Evolutionary conservation across 2,113 vertebrate genomes (phyloP), one percentile per base, ranked within the genome.

Genomic region (Melanerpes formicivorus): DNA sequence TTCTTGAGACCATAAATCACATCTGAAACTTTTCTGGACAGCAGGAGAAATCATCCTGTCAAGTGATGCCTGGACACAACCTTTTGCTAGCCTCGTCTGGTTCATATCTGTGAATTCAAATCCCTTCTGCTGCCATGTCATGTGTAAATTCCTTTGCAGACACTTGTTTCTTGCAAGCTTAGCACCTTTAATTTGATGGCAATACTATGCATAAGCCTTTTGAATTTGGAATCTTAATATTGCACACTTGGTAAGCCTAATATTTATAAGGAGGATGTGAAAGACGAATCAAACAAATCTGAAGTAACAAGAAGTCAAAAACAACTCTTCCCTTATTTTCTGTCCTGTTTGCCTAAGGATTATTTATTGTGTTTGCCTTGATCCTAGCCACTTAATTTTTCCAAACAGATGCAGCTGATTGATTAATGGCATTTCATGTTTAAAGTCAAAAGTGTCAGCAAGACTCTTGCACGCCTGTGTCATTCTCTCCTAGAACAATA

Each of bases 401-500:
- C 96, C 97, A 96, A 98, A 98, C 97, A 98, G 98, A 98, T 98
- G 97, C 97, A 96, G 93, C 86, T 74, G 90, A 97, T 98, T 98
- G 98, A 98, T 98, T 98, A 98, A 98, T 98, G 97, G 95, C 96
- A 92, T 96, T 97, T 98, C 92, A 95, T 96, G 96, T 96, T 96
- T 97, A 97, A 97, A 98, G 97, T 98, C 97, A 97, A 96, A 98
- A 98, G 97, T 98, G 98, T 98, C 98, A 98, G 98, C 95, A 96
- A 98, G 97, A 97, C 90, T 96, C 89, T 94, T 93, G 96, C 96
- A 97, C 80, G 97, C 96, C 93, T 90, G 95, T 97, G 97, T 97
- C 97, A 96, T 96, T 98, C 97, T 97, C 94, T 96, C 93, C 64
- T 76, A 94, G 97, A 97, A 98, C 98, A 98, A 98, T 98, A 97